A percentile compares a stretch with the other conserved stretches of the same genome.
Evolutionary conservation across 2,113 vertebrate species (phyloP).

Genomic region (Acrocephalus kingi): DNA sequence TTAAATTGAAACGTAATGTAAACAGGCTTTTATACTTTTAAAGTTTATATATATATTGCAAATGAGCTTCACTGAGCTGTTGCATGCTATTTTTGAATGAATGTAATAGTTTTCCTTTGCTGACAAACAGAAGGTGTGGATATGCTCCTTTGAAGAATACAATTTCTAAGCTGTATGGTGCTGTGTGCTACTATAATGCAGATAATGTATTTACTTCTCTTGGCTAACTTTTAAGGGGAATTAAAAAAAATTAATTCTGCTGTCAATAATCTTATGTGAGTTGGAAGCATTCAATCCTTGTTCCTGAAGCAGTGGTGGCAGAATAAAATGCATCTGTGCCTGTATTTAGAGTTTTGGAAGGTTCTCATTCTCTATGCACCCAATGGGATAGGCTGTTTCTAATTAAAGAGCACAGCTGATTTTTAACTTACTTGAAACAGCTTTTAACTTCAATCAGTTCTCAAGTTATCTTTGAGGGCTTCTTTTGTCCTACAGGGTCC

Average conservation of each 20-base stretch:
- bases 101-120: not conserved
- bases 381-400: not conserved
- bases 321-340: not conserved
- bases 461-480: not conserved
- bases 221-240: not conserved
- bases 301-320: not conserved
- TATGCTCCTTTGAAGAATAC: not conserved
- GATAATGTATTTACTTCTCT: not conserved
- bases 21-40: not conserved
- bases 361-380: not conserved
- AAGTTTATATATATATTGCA: not conserved
- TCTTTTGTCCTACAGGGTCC: not conserved
- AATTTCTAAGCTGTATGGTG: not conserved
- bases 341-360: not conserved
- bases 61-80: not conserved
- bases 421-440: not conserved
- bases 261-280: not conserved
- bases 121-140: not conserved
- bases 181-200: not conserved
- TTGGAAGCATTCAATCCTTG: not conserved
- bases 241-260: not conserved
- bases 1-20: not conserved
- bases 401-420: not conserved
- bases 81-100: not conserved
- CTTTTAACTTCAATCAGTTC: not conserved